A percentile compares a stretch with the other conserved stretches of the same genome.
Evolutionary conservation across 2,888 invertebrate genomes (phyloP).

Genomic region (Zaprionus obscuricornis): DNA sequence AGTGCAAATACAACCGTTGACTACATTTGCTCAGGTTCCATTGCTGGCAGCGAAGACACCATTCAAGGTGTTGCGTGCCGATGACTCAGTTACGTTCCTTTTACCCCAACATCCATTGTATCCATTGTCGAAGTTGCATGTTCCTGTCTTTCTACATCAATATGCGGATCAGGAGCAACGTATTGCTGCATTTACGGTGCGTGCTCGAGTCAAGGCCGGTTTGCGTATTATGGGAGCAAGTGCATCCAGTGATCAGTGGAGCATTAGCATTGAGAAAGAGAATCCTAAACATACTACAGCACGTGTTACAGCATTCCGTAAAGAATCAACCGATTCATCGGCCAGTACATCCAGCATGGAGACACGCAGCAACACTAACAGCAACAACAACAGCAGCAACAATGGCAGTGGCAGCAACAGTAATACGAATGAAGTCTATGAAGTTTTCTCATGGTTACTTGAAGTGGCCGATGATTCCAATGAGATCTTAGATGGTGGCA

Average conservation of each 20-base stretch:
- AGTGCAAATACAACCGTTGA: conserved; percentile 88
- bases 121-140: conserved; percentile 94
- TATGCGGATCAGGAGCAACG: conserved; percentile 87
- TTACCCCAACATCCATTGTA: conserved; percentile 95
- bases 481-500: conserved; percentile 91
- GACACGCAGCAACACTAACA: conserved; percentile 16
- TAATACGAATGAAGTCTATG: conserved; percentile 85
- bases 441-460: conserved; percentile 95
- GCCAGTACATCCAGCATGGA: conserved; percentile 53
- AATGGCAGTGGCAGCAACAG: conserved; percentile 7
- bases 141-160: conserved; percentile 93
- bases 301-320: conserved; percentile 92
- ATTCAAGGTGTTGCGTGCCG: conserved; percentile 92
- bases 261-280: conserved; percentile 91
- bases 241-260: conserved; percentile 91
- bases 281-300: conserved; percentile 94
- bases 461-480: conserved; percentile 92
- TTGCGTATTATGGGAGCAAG: conserved; percentile 93
- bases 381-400: conserved; percentile 4
- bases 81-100: conserved; percentile 92
- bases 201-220: conserved; percentile 95
- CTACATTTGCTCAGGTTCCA: conserved; percentile 87
- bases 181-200: conserved; percentile 93
- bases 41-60: conserved; percentile 90
- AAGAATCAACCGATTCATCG: conserved; percentile 83